Evolutionary conservation across 1,140 invertebrate species (phyloP).

Genomic region (Artemia franciscana): DNA sequence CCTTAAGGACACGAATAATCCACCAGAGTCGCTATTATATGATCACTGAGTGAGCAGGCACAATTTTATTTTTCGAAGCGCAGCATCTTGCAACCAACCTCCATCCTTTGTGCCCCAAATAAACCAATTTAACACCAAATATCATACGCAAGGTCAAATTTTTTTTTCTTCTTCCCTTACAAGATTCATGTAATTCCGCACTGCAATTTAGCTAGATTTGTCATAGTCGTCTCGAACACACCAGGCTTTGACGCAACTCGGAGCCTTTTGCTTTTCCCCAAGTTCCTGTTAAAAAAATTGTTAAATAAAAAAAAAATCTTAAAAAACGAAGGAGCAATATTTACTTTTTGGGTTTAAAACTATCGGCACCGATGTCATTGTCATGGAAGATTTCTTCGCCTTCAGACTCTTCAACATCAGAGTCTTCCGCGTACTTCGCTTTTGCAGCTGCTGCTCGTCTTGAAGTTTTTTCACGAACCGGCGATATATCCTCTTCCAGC

Average conservation of each 20-base stretch:
- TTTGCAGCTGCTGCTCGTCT: neutral
- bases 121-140: no score
- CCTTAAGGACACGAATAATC: no score
- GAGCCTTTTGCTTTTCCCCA: constrained; percentile 2
- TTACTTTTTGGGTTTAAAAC: neutral
- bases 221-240: constrained; percentile 7
- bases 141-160: no score
- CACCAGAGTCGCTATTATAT: no score
- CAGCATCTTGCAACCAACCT: no score
- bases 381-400: constrained; percentile 10
- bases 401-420: constrained; percentile 4
- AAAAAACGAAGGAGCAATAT: neutral
- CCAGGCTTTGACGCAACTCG: neutral
- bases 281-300: constrained; percentile 7
- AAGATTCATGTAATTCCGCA: no score
- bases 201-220: constrained; percentile 5
- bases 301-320: constrained; percentile 4
- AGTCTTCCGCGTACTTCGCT: neutral
- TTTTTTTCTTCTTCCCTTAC: no score
- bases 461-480: neutral
- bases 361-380: constrained; percentile 9
- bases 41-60: no score
- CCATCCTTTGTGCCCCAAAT: no score
- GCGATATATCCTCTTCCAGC: constrained; percentile 2
- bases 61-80: no score